These are phyloP conservation scores for Oryzias woworae DNA, from an alignment of 2,113 vertebrate species.

Conservation along the genomic window DNA sequence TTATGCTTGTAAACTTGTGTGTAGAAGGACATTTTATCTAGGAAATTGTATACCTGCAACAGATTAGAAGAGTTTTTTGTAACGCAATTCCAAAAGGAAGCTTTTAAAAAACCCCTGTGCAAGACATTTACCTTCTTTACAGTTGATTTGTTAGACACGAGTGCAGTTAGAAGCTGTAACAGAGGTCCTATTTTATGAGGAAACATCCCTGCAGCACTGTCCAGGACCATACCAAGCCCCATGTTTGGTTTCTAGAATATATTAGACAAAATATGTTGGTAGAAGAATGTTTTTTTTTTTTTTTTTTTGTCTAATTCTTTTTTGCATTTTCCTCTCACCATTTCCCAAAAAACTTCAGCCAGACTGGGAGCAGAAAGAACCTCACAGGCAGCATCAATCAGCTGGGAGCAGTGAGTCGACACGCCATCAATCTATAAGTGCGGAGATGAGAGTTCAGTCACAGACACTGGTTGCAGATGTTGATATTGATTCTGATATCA, in stretches of 20 bases:
- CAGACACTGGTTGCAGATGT: not conserved
- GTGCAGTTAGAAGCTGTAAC: slow-evolving; percentile 89
- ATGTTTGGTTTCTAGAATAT: slow-evolving; percentile 85
- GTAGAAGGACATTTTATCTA: slow-evolving; percentile 98
- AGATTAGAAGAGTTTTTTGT: not conserved
- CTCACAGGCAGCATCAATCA: slow-evolving; percentile 92
- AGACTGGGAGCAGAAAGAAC: slow-evolving; percentile 90
- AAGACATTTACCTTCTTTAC: slow-evolving; percentile 86
- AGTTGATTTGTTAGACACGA: slow-evolving; percentile 92
- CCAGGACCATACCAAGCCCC: slow-evolving; percentile 93
- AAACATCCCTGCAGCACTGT: slow-evolving; percentile 92
- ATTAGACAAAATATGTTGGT: not conserved
- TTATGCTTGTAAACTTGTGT: slow-evolving; percentile 94
- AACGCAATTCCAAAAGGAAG: not conserved
- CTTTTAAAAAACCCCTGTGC: not conserved
- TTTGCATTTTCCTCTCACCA: slow-evolving; percentile 75
- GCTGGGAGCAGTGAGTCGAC: slow-evolving; percentile 74
- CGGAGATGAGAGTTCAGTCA: not conserved
- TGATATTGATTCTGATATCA: not conserved
- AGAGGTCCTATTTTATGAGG: slow-evolving; percentile 90
- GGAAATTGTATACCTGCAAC: slow-evolving; percentile 90
- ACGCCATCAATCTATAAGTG: slow-evolving; percentile 36
- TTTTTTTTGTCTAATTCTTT: not conserved
- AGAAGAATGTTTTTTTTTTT: not conserved
- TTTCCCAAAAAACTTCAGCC: slow-evolving; percentile 96